Evolutionary conservation across 2,888 invertebrate genomes (phyloP).

Genomic region (Sminthurides aquaticus): DNA sequence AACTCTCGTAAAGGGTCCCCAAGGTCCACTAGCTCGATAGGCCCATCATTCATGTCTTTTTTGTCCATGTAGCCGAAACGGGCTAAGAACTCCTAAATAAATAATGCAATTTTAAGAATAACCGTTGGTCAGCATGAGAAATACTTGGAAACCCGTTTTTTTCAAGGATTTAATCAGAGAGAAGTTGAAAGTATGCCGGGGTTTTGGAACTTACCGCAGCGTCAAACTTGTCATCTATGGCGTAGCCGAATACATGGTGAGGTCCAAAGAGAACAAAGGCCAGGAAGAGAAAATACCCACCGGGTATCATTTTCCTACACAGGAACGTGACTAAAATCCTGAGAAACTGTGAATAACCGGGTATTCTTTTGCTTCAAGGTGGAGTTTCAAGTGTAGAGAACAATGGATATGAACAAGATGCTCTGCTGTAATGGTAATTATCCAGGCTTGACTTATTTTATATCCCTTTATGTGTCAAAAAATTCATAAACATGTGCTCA

Average conservation of each 20-base stretch:
- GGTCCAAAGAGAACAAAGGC: neutral
- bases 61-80: slow-evolving; percentile 38
- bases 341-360: no score
- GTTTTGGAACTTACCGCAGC: slow-evolving; percentile 8
- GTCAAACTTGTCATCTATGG: neutral
- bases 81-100: slow-evolving; percentile 33
- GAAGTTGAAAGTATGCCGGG: neutral
- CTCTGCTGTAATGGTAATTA: no score
- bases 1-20: slow-evolving; percentile 30
- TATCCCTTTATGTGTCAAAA: no score
- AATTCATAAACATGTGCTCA: no score
- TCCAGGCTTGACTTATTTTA: no score
- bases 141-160: neutral
- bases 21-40: slow-evolving; percentile 20
- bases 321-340: no score
- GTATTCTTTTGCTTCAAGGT: no score
- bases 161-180: no score
- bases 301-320: no score
- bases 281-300: neutral
- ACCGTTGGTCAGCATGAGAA: neutral
- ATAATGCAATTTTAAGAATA: neutral
- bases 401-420: no score
- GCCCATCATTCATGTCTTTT: slow-evolving; percentile 15
- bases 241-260: neutral
- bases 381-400: no score